Evolutionary conservation across 2,888 invertebrate species (phyloP).

Genomic region (Plebejus argus): DNA sequence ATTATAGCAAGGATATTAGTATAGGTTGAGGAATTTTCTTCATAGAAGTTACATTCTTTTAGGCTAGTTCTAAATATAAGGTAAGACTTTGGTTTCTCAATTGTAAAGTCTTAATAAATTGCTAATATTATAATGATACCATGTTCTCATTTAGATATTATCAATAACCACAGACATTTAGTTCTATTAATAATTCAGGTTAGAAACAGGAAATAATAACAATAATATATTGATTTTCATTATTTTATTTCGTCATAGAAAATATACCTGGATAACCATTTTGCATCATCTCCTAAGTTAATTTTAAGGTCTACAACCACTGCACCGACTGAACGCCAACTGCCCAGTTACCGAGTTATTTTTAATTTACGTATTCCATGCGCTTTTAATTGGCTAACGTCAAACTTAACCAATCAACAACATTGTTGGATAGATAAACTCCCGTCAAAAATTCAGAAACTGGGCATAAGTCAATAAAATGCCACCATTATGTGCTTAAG

Average conservation of each 20-base stretch:
- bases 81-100: not conserved
- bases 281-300: not conserved
- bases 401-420: no score
- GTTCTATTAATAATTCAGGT: no score
- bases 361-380: no score
- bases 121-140: constrained; percentile 29
- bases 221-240: not conserved
- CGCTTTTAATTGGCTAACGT: no score
- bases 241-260: constrained; percentile 8
- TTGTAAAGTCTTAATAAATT: constrained; percentile 33
- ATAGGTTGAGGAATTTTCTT: constrained; percentile 14
- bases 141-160: not conserved
- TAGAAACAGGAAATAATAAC: not conserved
- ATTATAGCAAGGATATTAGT: constrained; percentile 17
- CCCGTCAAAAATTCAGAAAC: no score
- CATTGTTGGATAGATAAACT: no score
- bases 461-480: not conserved
- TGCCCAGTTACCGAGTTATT: no score
- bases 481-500: not conserved
- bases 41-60: not conserved
- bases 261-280: not conserved
- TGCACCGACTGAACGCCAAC: not conserved
- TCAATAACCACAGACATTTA: no score
- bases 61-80: not conserved
- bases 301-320: not conserved